phyloP scores from a whole-genome alignment of 2,113 vertebrate species.

The Seriola quinqueradiata region DNA sequence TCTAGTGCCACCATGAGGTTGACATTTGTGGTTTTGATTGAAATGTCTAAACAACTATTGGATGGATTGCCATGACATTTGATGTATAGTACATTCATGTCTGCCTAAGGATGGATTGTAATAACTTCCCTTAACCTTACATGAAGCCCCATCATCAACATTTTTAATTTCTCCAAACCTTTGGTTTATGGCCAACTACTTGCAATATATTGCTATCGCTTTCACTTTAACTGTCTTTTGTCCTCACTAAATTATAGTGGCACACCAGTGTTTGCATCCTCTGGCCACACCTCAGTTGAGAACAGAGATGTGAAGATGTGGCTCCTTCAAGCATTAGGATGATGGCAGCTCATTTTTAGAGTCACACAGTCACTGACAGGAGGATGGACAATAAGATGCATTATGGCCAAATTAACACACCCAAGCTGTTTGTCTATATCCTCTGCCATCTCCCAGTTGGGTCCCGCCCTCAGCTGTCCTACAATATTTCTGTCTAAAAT shows the following conservation, averaged over 20 bases:
- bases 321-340: neutral
- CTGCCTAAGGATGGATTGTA: neutral
- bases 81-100: neutral
- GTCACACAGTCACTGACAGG: constrained; percentile 24
- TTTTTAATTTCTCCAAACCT: too few relatives aligned
- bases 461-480: constrained; percentile 5
- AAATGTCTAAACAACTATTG: neutral
- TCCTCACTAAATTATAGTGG: neutral
- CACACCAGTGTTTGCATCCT: neutral
- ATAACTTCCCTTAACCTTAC: too few relatives aligned
- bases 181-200: too few relatives aligned
- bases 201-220: too few relatives aligned
- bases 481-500: constrained; percentile 7
- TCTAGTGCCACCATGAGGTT: neutral
- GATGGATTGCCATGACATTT: neutral
- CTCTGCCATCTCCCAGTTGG: constrained; percentile 38
- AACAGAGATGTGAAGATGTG: too few relatives aligned
- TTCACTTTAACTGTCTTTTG: neutral
- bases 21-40: neutral
- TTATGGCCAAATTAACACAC: constrained; percentile 33
- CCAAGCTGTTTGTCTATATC: constrained; percentile 50
- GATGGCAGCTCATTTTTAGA: constrained; percentile 10
- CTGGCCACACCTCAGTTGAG: neutral
- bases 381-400: constrained; percentile 18
- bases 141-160: neutral